Evolutionary conservation across 2,797 vertebrate genomes (phyloP).

Genomic region (Epinephelus awoara): DNA sequence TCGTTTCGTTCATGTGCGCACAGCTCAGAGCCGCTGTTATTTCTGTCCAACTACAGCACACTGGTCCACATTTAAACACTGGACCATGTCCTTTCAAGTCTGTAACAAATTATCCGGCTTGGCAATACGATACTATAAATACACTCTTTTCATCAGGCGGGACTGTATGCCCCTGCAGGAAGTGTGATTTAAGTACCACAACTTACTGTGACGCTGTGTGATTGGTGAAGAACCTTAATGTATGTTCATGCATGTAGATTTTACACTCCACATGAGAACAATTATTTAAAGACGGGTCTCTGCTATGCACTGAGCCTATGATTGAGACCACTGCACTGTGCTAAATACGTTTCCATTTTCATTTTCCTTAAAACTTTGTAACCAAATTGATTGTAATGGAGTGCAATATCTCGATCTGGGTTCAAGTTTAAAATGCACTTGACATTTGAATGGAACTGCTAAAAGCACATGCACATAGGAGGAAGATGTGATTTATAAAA

Average conservation of each 20-base stretch:
- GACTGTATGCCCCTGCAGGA: not conserved
- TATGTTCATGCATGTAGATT: constrained; percentile 3
- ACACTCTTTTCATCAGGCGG: not conserved
- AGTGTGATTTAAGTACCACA: not conserved
- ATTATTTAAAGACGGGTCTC: not conserved
- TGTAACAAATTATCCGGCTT: not conserved
- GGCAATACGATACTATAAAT: not conserved
- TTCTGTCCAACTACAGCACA: not conserved
- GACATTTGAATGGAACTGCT: constrained; percentile 12
- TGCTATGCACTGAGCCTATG: not conserved
- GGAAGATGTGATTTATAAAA: not conserved
- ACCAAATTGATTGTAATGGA: not conserved
- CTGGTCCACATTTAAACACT: not conserved
- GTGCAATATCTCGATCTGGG: not conserved
- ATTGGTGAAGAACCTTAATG: not conserved
- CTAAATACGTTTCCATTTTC: not conserved
- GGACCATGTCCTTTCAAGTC: not conserved
- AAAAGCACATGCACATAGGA: not conserved
- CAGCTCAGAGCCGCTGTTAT: not conserved
- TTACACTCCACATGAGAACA: not conserved
- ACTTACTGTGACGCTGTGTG: not conserved
- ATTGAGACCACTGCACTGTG: not conserved
- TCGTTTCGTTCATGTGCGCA: not conserved
- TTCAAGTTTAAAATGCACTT: constrained; percentile 12
- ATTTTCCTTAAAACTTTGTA: not conserved